phyloP scores from a whole-genome alignment of 2,113 vertebrate species.

The Ciconia boyciana region DNA sequence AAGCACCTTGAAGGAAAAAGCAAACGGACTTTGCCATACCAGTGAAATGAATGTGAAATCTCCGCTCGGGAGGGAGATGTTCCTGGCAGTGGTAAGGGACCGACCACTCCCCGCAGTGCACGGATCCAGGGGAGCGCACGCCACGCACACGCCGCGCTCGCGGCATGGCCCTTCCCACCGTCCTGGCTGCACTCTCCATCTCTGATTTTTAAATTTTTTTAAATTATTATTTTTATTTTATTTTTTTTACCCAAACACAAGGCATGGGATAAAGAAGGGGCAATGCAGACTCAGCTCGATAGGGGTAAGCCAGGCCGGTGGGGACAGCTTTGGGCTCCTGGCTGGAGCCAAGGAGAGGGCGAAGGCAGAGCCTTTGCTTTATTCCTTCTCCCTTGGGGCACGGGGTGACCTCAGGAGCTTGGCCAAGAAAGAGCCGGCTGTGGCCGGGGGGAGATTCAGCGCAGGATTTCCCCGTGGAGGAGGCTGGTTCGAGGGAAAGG shows the following conservation, averaged over 20 bases:
- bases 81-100: not conserved
- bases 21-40: constrained; percentile 33
- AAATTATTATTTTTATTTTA: not conserved
- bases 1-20: constrained; percentile 65
- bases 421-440: not conserved
- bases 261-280: constrained; percentile 20
- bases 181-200: not conserved
- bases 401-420: not conserved
- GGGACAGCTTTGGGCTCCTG: not conserved
- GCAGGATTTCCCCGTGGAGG: not conserved
- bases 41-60: constrained; percentile 71
- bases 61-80: constrained; percentile 7
- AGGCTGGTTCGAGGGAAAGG: not conserved
- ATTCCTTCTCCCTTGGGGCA: not conserved
- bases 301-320: not conserved
- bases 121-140: not conserved
- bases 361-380: not conserved
- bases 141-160: not conserved
- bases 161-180: not conserved
- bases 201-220: not conserved
- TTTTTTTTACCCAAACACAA: not conserved
- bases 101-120: not conserved
- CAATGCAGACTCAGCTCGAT: not conserved
- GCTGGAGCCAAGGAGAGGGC: not conserved
- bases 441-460: not conserved